Percentiles rank a stretch among this genome's conserved stretches.
These are phyloP conservation scores for Lycaon pictus DNA, from an alignment of 2,113 vertebrate species.

Conservation along the genomic window DNA sequence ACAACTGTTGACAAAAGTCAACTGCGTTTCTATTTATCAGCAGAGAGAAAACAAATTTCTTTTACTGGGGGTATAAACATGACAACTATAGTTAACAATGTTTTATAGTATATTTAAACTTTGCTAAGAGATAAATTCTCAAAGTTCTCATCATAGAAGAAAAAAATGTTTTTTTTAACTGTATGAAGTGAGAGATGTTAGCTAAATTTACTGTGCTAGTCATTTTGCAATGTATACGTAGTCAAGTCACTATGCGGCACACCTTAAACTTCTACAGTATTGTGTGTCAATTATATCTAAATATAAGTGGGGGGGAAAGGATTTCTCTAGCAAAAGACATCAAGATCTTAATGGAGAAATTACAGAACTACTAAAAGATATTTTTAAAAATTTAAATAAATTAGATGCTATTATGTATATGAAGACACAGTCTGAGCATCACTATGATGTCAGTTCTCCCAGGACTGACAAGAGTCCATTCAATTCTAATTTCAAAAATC, in stretches of 20 bases:
- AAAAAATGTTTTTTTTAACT: not conserved
- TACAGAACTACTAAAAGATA: not conserved
- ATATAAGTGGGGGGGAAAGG: not conserved
- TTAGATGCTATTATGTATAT: not conserved
- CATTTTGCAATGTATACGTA: not conserved
- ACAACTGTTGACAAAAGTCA: not conserved
- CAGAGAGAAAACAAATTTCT: not conserved
- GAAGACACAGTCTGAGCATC: not conserved
- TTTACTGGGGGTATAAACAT: not conserved
- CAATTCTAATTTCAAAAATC: slow-evolving; percentile 26
- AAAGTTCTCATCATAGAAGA: not conserved
- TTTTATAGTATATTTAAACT: not conserved
- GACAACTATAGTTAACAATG: not conserved
- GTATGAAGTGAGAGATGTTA: not conserved
- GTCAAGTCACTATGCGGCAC: not conserved
- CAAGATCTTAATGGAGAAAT: not conserved
- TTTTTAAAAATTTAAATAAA: not conserved
- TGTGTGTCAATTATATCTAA: not conserved
- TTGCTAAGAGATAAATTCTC: not conserved
- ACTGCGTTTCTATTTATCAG: not conserved
- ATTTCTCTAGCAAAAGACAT: not conserved
- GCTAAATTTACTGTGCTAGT: not conserved
- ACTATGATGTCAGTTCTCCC: not conserved
- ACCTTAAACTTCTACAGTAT: not conserved
- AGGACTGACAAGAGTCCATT: not conserved